Conservation (phyloP, 2,888 invertebrate species). For the Deilephila porcellus region DNA sequence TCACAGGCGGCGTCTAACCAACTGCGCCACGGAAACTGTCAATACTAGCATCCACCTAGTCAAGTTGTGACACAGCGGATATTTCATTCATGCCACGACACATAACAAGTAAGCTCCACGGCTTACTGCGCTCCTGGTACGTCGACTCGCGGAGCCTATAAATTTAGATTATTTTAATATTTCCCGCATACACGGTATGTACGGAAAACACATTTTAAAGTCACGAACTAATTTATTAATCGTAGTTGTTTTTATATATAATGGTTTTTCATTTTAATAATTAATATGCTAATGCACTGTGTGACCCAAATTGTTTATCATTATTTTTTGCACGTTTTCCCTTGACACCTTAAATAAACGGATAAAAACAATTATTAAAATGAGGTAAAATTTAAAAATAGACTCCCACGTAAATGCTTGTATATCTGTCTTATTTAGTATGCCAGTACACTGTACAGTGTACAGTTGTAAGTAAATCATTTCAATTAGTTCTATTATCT, state of each 20-base stretch:
- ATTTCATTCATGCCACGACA: neutral
- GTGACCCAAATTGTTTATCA: neutral
- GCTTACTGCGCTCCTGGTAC: slow-evolving; percentile 7
- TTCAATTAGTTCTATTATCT: no score
- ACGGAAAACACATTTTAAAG: neutral
- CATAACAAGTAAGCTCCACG: neutral
- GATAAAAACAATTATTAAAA: neutral
- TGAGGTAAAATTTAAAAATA: neutral
- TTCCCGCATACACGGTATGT: neutral
- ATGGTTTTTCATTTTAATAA: neutral
- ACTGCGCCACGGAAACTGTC: no score
- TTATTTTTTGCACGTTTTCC: neutral
- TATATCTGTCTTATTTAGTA: no score
- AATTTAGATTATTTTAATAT: slow-evolving; percentile 7
- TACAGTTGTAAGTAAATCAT: no score
- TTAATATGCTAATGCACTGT: slow-evolving; percentile 8
- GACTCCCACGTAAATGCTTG: no score
- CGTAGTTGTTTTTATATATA: neutral
- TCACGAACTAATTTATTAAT: neutral
- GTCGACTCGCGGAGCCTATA: neutral
- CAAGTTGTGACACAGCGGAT: neutral
- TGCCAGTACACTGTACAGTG: no score
- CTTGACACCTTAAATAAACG: no score
- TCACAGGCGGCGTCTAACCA: no score
- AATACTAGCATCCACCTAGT: neutral